Evolutionary conservation across 2,113 vertebrate species (phyloP).

Genomic region (Empidonax traillii): DNA sequence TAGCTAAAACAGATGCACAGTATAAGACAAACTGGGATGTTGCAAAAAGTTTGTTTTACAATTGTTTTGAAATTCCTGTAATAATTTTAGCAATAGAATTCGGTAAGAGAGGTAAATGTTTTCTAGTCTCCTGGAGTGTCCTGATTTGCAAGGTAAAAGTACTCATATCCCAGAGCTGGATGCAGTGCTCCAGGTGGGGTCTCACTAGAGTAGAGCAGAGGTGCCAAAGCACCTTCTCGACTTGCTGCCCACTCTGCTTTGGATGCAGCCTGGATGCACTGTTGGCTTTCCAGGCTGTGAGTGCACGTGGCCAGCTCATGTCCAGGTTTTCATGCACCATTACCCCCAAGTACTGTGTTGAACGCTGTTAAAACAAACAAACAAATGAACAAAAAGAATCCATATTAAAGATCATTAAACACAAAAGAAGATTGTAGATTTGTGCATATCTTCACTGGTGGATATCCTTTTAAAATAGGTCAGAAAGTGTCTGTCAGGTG

Average conservation of each 20-base stretch:
- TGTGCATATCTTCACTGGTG: neutral
- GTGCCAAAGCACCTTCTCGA: neutral
- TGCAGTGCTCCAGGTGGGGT: neutral
- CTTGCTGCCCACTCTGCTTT: neutral
- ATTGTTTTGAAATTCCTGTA: neutral
- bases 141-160: neutral
- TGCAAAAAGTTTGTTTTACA: neutral
- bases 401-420: neutral
- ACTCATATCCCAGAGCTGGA: neutral
- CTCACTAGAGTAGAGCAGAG: neutral
- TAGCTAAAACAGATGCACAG: neutral
- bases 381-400: too few relatives aligned
- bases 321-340: neutral
- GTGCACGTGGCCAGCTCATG: rapidly evolving
- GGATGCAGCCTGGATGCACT: neutral
- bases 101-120: neutral
- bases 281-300: neutral
- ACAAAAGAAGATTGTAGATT: neutral
- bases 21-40: neutral
- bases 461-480: neutral
- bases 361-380: neutral
- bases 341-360: neutral
- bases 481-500: neutral
- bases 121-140: neutral
- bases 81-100: neutral